These are phyloP conservation scores for Noctua comes DNA, from an alignment of 2,888 invertebrate genomes.

Conservation along the genomic window DNA sequence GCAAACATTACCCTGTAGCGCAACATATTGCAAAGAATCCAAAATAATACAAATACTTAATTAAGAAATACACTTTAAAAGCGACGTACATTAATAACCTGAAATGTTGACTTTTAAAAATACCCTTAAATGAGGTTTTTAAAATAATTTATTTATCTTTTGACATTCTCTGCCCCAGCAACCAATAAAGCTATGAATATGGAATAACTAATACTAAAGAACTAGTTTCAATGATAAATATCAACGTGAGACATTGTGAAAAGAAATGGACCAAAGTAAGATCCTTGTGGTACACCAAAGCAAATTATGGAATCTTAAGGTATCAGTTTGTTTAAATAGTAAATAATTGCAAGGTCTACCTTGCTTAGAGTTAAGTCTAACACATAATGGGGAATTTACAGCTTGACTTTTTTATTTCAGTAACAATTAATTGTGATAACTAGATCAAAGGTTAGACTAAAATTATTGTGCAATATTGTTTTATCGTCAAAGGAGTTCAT, in stretches of 20 bases:
- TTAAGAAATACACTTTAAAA: background rate
- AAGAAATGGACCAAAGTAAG: constrained; percentile 1
- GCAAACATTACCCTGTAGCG: background rate
- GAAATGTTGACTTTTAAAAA: constrained; percentile 1
- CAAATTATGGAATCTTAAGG: background rate
- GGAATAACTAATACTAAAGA: background rate
- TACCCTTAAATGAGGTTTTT: background rate
- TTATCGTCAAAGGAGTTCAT: background rate
- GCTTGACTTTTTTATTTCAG: background rate
- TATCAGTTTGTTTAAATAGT: background rate
- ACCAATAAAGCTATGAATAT: background rate
- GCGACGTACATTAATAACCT: background rate
- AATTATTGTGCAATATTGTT: background rate
- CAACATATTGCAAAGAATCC: background rate
- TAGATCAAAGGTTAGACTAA: background rate
- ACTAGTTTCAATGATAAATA: background rate
- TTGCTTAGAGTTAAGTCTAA: background rate
- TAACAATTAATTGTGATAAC: background rate
- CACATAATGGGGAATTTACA: background rate
- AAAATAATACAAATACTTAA: background rate
- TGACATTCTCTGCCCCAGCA: background rate
- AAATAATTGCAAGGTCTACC: background rate
- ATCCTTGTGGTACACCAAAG: background rate
- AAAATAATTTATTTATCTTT: background rate
- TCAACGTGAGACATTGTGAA: background rate